Percentiles rank a stretch among this genome's conserved stretches.
Evolutionary conservation across 2,113 vertebrate genomes (phyloP).

Genomic region (Genyomyrus donnyi): DNA sequence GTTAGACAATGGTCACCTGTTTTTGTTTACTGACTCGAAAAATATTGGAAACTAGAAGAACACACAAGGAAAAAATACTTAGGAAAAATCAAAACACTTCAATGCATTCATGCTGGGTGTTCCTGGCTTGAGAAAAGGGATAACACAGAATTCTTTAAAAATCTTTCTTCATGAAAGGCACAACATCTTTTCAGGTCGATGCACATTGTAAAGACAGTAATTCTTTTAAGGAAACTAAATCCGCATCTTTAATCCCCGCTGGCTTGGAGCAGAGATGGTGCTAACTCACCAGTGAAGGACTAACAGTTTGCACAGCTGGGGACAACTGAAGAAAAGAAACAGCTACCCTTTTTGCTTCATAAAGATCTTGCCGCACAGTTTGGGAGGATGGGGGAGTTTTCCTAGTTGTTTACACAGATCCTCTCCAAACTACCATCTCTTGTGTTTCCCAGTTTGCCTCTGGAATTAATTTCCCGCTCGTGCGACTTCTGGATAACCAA

Average conservation of each 20-base stretch:
- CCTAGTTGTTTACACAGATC: neutral
- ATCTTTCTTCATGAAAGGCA: neutral
- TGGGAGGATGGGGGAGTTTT: neutral
- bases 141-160: neutral
- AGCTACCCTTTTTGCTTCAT: neutral
- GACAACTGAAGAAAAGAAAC: neutral
- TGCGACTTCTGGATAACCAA: neutral
- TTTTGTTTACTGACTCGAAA: neutral
- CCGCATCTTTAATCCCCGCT: conserved; percentile 6
- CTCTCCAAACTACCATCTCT: neutral
- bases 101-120: neutral
- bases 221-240: conserved; percentile 14
- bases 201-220: neutral
- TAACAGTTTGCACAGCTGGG: neutral
- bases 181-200: neutral
- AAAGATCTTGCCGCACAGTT: neutral
- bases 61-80: neutral
- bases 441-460: neutral
- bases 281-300: neutral
- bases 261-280: neutral
- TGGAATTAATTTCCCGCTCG: neutral
- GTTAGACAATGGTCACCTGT: neutral
- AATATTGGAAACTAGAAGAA: neutral
- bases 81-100: neutral
- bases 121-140: neutral